These are phyloP conservation scores for Clavelina lepadiformis DNA, from an alignment of 23 tunicate species.

Conservation along the genomic window DNA sequence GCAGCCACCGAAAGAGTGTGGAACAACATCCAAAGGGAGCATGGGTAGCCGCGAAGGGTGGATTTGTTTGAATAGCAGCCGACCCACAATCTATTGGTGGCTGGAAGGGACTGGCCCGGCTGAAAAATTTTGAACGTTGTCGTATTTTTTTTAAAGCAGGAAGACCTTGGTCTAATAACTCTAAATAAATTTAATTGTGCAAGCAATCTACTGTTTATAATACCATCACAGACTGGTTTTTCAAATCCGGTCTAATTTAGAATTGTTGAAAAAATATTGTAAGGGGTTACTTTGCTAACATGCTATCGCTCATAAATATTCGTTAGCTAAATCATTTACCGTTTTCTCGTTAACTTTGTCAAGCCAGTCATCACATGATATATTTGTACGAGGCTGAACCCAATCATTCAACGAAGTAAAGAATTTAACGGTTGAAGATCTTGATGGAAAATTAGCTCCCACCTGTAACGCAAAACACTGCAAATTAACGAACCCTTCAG, in stretches of 20 bases:
- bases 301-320: no score
- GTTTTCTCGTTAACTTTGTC: neutral
- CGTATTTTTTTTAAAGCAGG: no score
- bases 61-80: slow-evolving; percentile 53
- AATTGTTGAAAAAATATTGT: no score
- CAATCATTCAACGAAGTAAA: slow-evolving; percentile 1
- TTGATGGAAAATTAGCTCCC: slow-evolving; percentile 6
- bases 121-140: no score
- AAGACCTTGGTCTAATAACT: no score
- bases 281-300: no score
- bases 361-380: slow-evolving; percentile 2
- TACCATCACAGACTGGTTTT: no score
- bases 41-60: slow-evolving; percentile 80
- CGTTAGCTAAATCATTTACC: neutral
- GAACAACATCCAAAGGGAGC: slow-evolving; percentile 91
- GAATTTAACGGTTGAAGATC: neutral
- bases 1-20: slow-evolving; percentile 81
- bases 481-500: neutral
- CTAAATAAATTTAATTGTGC: no score
- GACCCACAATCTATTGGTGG: slow-evolving; percentile 48
- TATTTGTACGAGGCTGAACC: neutral
- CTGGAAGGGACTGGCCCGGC: slow-evolving; percentile 23
- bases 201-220: no score
- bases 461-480: neutral
- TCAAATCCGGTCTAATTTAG: no score